Conservation (phyloP, 2,113 vertebrate species). For the Canis aureus region DNA sequence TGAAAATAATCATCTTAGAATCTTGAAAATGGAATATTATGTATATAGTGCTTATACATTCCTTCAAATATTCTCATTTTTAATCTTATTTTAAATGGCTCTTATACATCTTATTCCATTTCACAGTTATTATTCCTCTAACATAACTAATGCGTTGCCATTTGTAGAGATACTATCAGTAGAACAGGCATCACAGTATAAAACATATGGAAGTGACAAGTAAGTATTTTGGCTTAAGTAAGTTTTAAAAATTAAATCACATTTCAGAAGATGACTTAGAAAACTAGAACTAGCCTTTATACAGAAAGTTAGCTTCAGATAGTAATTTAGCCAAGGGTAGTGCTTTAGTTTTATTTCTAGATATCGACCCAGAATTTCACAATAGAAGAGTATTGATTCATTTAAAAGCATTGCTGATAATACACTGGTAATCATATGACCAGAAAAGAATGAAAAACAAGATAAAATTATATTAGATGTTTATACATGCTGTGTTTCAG, state of each 20-base stretch:
- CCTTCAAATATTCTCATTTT: conserved; percentile 12
- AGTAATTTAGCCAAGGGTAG: background rate
- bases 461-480: background rate
- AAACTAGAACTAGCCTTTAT: background rate
- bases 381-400: background rate
- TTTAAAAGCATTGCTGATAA: background rate
- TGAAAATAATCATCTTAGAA: background rate
- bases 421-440: background rate
- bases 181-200: background rate
- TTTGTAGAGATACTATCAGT: background rate
- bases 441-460: background rate
- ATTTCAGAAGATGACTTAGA: background rate
- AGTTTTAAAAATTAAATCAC: background rate
- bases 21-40: background rate
- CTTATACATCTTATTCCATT: background rate
- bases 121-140: background rate
- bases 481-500: background rate
- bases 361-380: background rate
- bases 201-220: background rate
- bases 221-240: background rate
- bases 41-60: background rate
- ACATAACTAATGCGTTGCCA: background rate
- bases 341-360: background rate
- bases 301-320: background rate
- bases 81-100: background rate